These are phyloP conservation scores for Edolisoma coerulescens DNA, from an alignment of 2,113 vertebrate genomes.

Conservation along the genomic window DNA sequence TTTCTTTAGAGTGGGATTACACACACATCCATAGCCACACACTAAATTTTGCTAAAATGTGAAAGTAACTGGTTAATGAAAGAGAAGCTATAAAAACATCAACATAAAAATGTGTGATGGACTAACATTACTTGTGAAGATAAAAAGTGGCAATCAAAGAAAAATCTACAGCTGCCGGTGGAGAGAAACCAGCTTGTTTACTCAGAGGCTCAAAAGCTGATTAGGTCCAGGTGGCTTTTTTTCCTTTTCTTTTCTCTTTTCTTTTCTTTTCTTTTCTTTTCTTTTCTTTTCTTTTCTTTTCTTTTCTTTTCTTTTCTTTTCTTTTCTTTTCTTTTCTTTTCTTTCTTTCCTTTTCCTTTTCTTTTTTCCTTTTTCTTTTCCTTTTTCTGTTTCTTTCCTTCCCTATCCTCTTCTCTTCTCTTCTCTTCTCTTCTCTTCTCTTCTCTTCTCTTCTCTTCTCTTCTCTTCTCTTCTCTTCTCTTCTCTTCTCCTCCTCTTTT, in stretches of 20 bases:
- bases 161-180: background rate
- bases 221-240: background rate
- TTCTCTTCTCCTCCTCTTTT: background rate
- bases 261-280: background rate
- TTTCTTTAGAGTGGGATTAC: background rate
- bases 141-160: background rate
- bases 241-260: background rate
- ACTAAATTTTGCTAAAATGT: background rate
- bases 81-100: conserved; percentile 28
- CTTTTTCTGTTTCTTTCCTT: no score
- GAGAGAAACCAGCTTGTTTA: background rate
- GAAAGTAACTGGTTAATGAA: background rate
- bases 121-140: background rate
- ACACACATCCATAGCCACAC: background rate
- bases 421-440: no score
- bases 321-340: rapidly evolving
- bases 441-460: no score
- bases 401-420: no score
- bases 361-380: no score
- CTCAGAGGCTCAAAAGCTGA: background rate
- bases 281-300: background rate
- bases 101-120: conserved; percentile 8
- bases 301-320: background rate
- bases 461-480: no score
- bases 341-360: no score